Percentiles rank a stretch among this genome's conserved stretches.
Evolutionary conservation across 2,888 invertebrate species (phyloP).

Genomic region (Altica lythri): DNA sequence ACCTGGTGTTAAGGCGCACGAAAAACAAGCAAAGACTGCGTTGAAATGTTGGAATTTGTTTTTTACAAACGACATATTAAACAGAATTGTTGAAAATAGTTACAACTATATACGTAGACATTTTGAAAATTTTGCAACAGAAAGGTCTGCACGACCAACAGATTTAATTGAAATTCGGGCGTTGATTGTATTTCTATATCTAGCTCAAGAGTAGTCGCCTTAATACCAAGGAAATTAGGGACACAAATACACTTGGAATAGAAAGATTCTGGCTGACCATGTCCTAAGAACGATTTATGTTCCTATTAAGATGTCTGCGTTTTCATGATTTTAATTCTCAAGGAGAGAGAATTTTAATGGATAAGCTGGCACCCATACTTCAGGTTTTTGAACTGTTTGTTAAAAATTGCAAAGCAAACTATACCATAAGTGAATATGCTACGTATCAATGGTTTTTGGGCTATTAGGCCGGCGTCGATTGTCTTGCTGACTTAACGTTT

Average conservation of each 20-base stretch:
- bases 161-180: conserved; percentile 1
- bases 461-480: too few relatives aligned
- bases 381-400: too few relatives aligned
- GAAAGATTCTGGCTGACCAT: conserved; percentile 5
- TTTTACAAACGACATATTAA: background rate
- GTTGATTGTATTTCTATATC: conserved; percentile 1
- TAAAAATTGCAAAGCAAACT: too few relatives aligned
- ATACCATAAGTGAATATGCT: background rate
- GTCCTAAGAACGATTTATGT: too few relatives aligned
- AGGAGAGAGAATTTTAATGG: too few relatives aligned
- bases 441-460: too few relatives aligned
- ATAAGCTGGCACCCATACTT: too few relatives aligned
- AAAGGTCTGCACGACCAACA: background rate
- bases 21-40: background rate
- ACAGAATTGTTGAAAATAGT: background rate
- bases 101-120: background rate
- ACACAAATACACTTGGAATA: conserved; percentile 1
- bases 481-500: too few relatives aligned
- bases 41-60: background rate
- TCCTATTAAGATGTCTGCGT: too few relatives aligned
- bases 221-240: background rate
- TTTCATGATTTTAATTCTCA: too few relatives aligned
- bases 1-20: background rate
- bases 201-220: conserved; percentile 3
- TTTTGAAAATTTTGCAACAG: background rate